Evolutionary conservation across 2,113 vertebrate genomes (phyloP), one percentile per base, ranked within the genome.

Genomic region (Sinocyclocheilus anophthalmus): DNA sequence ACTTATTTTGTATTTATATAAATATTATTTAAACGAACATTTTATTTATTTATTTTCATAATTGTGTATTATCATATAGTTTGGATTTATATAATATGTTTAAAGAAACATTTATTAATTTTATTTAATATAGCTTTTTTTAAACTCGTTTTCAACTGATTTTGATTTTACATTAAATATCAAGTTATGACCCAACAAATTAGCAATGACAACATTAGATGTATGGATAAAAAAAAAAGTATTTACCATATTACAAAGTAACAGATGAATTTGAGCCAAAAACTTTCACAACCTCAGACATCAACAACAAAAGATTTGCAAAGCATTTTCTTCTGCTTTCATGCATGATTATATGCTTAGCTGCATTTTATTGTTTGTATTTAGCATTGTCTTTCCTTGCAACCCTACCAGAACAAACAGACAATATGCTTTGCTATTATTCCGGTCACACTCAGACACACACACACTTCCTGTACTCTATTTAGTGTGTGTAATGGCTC

Each of bases 401-500:
- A 33, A 57, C 18, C 9, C 4, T 57, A 22, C 0, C 26, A 3
- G 24, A 78, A 59, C 76, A 59, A 59, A 59, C 50, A 22, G 30
- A 80, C 33, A 53, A 16, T 22, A 48, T 55, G 82, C 22, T n/a
- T 45, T 48, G 22, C 13, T 69, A 70, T 67, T 37, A 5, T 33
- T 37, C n/a, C 8, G 1, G 75, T 37, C 5, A 18, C 39, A 77
- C 24, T 8, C 16, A 12, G 37, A 20, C 33, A 63, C 24, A 20
- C 33, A 63, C 24, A 45, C 22, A 65, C 55, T 84, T 65, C 59
- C 84, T 85, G 42, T 45, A 48, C 30, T 78, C 39, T 73, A 57
- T 75, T 20, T 63, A 76, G 70, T 69, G 30, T 59, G 65, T 48
- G 53, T 65, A 67, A 77, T 77, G 50, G 65, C 50, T 77, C 59